Conservation (phyloP, 2,113 vertebrate species). For the Trinectes maculatus region DNA sequence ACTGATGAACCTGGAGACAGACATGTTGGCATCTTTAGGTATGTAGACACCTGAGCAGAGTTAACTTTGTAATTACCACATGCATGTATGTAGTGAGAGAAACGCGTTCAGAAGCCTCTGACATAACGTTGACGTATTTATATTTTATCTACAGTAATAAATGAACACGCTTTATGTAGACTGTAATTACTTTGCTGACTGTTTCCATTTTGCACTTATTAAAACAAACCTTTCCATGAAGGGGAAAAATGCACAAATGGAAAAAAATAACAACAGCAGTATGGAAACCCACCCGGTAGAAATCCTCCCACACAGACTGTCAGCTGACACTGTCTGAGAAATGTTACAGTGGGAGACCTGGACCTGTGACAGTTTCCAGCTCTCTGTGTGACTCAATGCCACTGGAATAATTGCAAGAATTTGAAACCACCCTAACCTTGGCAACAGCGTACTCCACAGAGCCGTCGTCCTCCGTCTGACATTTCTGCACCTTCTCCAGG, state of each 20-base stretch:
- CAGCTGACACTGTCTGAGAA: neutral
- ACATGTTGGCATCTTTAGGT: neutral
- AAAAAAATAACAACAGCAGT: neutral
- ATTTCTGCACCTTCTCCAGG: constrained; percentile 90
- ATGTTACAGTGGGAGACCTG: neutral
- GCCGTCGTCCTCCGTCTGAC: constrained; percentile 89
- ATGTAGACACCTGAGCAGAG: neutral
- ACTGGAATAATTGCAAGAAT: neutral
- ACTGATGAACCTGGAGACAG: constrained; percentile 90
- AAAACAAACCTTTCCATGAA: too few species aligned
- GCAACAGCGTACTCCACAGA: constrained; percentile 89
- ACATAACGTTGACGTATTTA: too few species aligned
- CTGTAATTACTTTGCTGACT: too few species aligned
- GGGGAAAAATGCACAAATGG: neutral
- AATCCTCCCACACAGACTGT: neutral
- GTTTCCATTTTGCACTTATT: too few species aligned
- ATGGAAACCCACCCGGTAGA: neutral
- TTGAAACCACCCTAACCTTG: constrained; percentile 82
- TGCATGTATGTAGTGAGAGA: too few species aligned
- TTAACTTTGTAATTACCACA: too few species aligned
- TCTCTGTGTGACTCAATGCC: neutral
- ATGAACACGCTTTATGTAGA: too few species aligned
- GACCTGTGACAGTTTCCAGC: neutral
- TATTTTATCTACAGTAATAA: too few species aligned
- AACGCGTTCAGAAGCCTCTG: too few species aligned